Percentiles rank a stretch among this genome's conserved stretches.
Evolutionary conservation across 2,113 vertebrate species (phyloP).

Genomic region (Cygnus buccinator): DNA sequence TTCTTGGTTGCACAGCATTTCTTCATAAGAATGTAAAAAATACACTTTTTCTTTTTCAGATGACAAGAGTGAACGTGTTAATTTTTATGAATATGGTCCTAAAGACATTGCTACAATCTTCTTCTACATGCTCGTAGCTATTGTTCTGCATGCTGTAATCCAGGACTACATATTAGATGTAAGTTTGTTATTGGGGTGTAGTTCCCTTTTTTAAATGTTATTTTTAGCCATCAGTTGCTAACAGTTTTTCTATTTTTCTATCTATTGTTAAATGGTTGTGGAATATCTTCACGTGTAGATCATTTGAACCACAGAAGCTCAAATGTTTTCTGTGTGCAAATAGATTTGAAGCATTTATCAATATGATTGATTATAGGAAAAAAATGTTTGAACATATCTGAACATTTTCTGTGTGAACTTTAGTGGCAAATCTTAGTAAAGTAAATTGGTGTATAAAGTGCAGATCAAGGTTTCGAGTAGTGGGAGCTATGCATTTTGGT

Average conservation of each 20-base stretch:
- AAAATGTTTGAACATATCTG: background rate
- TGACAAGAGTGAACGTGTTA: slow-evolving; percentile 75
- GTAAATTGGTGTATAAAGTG: background rate
- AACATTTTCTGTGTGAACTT: background rate
- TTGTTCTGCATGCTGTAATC: slow-evolving; percentile 87
- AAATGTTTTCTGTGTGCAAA: background rate
- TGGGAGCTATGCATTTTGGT: background rate
- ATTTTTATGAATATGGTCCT: slow-evolving; percentile 82
- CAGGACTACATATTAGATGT: slow-evolving; percentile 85
- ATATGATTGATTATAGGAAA: background rate
- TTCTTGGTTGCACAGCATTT: background rate
- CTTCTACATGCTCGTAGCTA: slow-evolving; percentile 85
- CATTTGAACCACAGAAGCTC: background rate
- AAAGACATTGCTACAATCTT: slow-evolving; percentile 85
- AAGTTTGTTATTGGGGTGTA: slow-evolving; percentile 56
- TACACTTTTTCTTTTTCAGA: slow-evolving; percentile 57
- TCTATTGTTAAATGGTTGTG: background rate
- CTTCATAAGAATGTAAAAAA: background rate
- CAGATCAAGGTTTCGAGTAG: background rate
- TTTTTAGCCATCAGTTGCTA: background rate
- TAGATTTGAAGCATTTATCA: background rate
- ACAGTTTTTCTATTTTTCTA: background rate
- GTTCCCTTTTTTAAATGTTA: background rate
- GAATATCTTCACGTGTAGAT: background rate
- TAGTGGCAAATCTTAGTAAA: background rate